Base-by-base conservation (phyloP, 2,888 invertebrate genomes). In the Drosophila paracracens region DNA sequence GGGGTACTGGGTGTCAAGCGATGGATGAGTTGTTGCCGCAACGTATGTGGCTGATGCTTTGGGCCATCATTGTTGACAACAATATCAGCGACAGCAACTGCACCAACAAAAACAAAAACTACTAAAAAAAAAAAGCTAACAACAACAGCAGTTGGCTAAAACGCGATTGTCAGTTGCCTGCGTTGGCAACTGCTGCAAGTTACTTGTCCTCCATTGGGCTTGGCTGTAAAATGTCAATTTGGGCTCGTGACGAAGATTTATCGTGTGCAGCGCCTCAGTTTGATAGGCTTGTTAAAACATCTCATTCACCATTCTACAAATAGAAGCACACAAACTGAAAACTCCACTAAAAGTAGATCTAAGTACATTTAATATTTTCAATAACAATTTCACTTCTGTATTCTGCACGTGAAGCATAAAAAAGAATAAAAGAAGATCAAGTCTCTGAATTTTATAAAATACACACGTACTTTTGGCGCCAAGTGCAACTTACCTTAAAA, bases 171-270 rank as follows among this genome's bases (percentile, higher is more conserved):
- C 61, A 74, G 62, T 62, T 68, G 52, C 59, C 65, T 27, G 46
- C 50, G 63, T 38, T 63, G 72, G 62, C 62, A 77, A 70, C 74
- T 66, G 81, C 63, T 79, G 74, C 72, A 74, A 87, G 66, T 78
- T 82, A 82, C 83, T 86, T 83, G 78, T 76, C 75, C 70, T 72
- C 73, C 58, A 62, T 52, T 63, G 68, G 75, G 72, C 69, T 82
- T 70, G 69, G 82, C 74, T 87, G 87, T 90, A 90, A 86, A 90
- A 90, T 90, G 87, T 90, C 87, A 90, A 87, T 87, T 87, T 87
- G 83, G 78, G 69, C 66, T 61, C 70, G 67, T 86, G 89, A 87
- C 89, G 82, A 88, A 82, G 90, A 90, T 88, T 90, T 87, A 90
- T 87, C 73, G 87, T 75, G 66, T 66, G 78, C 51, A 58, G 57